These are phyloP conservation scores for Glaucopsyche alexis DNA, from an alignment of 2,888 invertebrate species.

Conservation along the genomic window DNA sequence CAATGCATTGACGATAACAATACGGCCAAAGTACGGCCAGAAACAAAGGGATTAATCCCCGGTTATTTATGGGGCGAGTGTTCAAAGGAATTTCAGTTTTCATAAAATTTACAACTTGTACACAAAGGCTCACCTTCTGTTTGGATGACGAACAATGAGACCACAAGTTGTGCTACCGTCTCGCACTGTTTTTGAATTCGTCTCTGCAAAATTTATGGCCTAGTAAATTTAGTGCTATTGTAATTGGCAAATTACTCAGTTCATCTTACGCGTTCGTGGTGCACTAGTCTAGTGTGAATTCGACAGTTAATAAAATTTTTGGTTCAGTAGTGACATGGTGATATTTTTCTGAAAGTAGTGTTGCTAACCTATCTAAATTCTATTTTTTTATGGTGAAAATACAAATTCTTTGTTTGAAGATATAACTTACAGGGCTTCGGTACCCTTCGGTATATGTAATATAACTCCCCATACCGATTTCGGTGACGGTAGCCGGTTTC, in stretches of 20 bases:
- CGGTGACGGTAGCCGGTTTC: too few species aligned
- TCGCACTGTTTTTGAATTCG: conserved; percentile 79
- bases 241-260: conserved; percentile 69
- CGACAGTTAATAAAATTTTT: neutral
- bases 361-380: too few species aligned
- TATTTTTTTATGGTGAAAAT: too few species aligned
- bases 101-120: conserved; percentile 77
- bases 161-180: conserved; percentile 74
- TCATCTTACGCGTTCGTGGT: conserved; percentile 51
- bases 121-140: conserved; percentile 78
- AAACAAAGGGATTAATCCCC: conserved; percentile 74
- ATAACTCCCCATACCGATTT: too few species aligned
- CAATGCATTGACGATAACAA: conserved; percentile 59
- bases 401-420: too few species aligned
- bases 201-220: conserved; percentile 72
- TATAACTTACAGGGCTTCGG: too few species aligned
- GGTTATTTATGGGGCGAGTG: conserved; percentile 74
- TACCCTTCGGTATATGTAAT: too few species aligned
- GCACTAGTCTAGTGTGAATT: conserved; percentile 41
- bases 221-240: conserved; percentile 72
- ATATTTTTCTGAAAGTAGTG: too few species aligned
- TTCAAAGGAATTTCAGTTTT: conserved; percentile 81
- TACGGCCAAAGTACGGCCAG: conserved; percentile 70
- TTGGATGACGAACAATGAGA: conserved; percentile 77
- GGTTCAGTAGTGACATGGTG: neutral